Conservation (phyloP, 2,888 invertebrate genomes). For the Microchrysa polita region DNA sequence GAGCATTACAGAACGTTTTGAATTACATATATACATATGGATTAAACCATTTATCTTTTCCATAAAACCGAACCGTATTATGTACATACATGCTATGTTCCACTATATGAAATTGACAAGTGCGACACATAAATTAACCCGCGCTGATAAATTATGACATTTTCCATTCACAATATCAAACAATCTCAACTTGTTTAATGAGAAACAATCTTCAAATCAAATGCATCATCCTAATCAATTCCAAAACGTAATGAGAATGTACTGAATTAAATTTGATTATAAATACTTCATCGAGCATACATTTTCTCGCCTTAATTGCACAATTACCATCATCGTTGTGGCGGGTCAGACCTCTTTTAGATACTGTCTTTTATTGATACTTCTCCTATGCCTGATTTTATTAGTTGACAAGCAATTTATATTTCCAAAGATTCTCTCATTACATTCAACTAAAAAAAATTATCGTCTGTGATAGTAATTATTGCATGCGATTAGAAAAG, state of each 20-base stretch:
- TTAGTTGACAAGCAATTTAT: not conserved
- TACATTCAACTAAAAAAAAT: not conserved
- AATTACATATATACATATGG: no score
- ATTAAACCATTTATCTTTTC: no score
- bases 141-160: no score
- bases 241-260: slow-evolving; percentile 30
- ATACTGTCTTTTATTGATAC: not conserved
- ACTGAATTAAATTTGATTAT: slow-evolving; percentile 26
- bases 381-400: not conserved
- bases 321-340: slow-evolving; percentile 38
- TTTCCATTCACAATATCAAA: no score
- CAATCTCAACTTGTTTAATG: not conserved
- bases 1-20: no score
- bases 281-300: not conserved
- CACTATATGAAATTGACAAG: no score
- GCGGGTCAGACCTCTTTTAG: slow-evolving; percentile 35
- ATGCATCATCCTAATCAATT: slow-evolving; percentile 22
- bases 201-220: slow-evolving; percentile 5
- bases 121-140: no score
- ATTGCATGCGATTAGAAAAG: slow-evolving; percentile 15
- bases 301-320: slow-evolving; percentile 40
- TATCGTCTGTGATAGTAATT: slow-evolving; percentile 15
- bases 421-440: no score
- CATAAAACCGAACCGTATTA: no score
- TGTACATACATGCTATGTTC: no score